A percentile compares a stretch with the other conserved stretches of the same genome.
Conservation (phyloP, 2,888 invertebrate species). For the Agriopis marginaria region DNA sequence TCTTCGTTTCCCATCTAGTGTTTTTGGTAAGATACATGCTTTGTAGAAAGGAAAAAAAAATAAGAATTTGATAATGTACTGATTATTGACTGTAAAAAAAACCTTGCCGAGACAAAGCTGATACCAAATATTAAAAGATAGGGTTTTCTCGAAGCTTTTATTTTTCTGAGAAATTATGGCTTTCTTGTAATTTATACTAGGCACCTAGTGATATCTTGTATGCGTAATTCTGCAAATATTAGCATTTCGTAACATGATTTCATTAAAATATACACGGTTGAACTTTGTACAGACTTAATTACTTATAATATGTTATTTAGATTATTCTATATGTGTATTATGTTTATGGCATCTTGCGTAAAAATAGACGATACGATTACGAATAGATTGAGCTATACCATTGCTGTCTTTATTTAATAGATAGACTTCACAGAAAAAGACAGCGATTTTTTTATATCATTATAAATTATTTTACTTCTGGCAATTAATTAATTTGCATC, state of each 20-base stretch:
- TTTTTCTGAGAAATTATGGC: background rate
- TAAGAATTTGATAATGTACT: too few relatives aligned
- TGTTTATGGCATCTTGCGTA: background rate
- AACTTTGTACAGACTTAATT: background rate
- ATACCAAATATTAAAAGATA: background rate
- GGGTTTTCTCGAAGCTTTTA: background rate
- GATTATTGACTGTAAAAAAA: too few relatives aligned
- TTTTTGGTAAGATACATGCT: too few relatives aligned
- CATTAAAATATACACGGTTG: background rate
- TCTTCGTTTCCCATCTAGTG: background rate
- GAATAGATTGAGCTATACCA: too few relatives aligned
- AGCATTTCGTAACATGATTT: background rate
- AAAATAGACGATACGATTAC: background rate
- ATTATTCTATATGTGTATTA: too few relatives aligned
- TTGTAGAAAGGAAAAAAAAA: too few relatives aligned
- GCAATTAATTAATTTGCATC: too few relatives aligned
- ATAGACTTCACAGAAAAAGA: too few relatives aligned
- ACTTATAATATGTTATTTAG: too few relatives aligned
- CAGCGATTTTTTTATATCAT: too few relatives aligned
- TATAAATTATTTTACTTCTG: too few relatives aligned
- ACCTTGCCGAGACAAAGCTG: background rate
- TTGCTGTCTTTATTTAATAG: too few relatives aligned
- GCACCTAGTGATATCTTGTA: background rate
- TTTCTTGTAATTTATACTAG: background rate
- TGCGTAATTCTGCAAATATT: background rate